Evolutionary conservation across 2,113 vertebrate species (phyloP).

Genomic region (Lutjanus erythropterus): DNA sequence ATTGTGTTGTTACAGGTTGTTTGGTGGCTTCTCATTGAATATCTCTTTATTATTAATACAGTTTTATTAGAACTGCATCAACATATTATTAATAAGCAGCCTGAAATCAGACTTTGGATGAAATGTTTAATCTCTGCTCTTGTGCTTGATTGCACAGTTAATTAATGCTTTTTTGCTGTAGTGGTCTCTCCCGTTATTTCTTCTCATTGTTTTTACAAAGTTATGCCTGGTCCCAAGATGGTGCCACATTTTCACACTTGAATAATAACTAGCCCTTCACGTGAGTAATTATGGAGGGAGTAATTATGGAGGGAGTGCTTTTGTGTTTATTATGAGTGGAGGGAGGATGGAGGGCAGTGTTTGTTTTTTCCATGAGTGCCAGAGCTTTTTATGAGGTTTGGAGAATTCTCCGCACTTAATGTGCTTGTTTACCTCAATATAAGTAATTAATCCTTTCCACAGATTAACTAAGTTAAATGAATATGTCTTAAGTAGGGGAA

Average conservation of each 20-base stretch:
- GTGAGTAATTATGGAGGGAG: neutral
- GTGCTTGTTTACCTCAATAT: slow-evolving; percentile 4
- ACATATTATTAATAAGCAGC: neutral
- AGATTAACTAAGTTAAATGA: no score
- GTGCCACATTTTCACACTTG: slow-evolving; percentile 14
- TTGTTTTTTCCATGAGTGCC: neutral
- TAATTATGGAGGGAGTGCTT: neutral
- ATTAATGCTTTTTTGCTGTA: neutral
- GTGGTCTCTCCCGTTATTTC: neutral
- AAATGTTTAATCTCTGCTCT: neutral
- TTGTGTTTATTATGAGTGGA: neutral
- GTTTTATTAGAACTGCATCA: neutral
- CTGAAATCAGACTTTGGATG: neutral
- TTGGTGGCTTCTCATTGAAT: neutral
- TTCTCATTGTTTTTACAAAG: neutral
- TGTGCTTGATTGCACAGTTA: no score
- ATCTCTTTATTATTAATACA: neutral
- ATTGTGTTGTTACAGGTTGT: neutral
- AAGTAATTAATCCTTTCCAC: neutral
- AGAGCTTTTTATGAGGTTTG: neutral
- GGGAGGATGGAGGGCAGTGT: neutral
- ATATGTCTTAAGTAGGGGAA: no score
- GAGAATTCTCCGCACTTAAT: neutral
- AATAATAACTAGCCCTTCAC: neutral
- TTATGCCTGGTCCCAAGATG: neutral